These are phyloP conservation scores for Lepilemur ruficaudatus DNA, from an alignment of 2,797 vertebrate species.

Conservation along the genomic window DNA sequence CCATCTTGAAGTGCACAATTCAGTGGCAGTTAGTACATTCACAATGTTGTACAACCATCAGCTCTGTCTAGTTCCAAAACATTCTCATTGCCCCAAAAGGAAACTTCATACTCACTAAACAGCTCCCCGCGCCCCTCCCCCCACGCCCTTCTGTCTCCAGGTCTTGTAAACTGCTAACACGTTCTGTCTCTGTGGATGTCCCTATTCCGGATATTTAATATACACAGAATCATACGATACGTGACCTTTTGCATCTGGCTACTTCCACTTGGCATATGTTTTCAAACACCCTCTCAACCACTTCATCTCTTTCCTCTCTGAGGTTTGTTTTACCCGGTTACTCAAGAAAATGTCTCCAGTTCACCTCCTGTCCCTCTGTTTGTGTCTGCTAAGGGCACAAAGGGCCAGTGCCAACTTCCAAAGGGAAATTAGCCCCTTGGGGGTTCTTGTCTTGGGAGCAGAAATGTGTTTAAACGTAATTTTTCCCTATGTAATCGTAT, in stretches of 20 bases:
- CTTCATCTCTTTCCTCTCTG: neutral
- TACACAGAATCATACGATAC: neutral
- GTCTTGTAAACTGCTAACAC: neutral
- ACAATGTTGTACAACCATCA: too few relatives aligned
- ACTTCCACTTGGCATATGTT: neutral
- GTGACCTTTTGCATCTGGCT: neutral
- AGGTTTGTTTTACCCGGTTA: neutral
- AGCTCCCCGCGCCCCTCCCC: rapidly evolving
- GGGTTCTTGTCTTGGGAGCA: neutral
- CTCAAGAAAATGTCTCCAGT: neutral
- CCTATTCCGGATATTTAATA: neutral
- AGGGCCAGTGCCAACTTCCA: neutral
- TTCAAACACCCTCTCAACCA: neutral
- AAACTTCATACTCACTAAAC: neutral
- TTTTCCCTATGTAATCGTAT: neutral
- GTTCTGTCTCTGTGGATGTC: neutral
- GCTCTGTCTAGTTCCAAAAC: neutral
- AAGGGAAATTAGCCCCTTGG: neutral
- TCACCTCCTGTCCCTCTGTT: neutral
- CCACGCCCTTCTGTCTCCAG: too few relatives aligned
- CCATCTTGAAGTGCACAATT: neutral
- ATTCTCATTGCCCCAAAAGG: neutral
- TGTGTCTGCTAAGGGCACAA: neutral
- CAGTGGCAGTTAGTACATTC: neutral
- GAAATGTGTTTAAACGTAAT: neutral